Evolutionary conservation across 1,140 invertebrate species (phyloP), one percentile per base, ranked within the genome.

Genomic region (Drosophila sucinea): DNA sequence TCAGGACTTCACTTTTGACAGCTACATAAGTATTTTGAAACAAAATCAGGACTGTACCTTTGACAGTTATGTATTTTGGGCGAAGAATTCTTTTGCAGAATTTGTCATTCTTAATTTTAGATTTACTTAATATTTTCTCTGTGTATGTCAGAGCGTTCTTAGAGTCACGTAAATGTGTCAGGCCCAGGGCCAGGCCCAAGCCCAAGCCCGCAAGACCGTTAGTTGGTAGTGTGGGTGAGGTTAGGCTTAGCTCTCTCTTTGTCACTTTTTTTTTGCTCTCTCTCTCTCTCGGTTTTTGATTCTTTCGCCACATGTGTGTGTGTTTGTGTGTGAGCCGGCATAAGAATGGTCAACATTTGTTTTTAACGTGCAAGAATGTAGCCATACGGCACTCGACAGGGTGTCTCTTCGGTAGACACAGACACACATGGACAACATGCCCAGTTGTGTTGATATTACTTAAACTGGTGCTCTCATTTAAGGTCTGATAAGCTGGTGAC

Each of bases 121-220:
- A 40, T 1, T 3, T 8, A 10, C 8, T 40, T 40, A 11, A 33
- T 57, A 8, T 35, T 58, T 58, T 38, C 32, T 27, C 32, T 35
- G 56, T 58, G 56, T 58, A 38, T 35, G 3, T 3, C 73, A 41
- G 64, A 17, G 41, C 60, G 25, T 33, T 70, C 67, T 57, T 51
- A 7, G 57, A 69, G 67, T 74, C 82, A 87, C 83, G 82, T 87
- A 85, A 85, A 77, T 86, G 73, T 85, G 81, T 78, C 81, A 86
- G 61, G 33, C 74, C 41, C 40, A 70, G 44, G 44, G 23, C 6
- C 44, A 51, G 25, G 25, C 44, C 23, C 44, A 51, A 51, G 44
- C 7, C 23, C 44, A 51, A 51, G 44, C 7, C 44, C 44, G 7
- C 10, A 38, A 38, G 23, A 51, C 44, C 44, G 44, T 51, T 51